Evolutionary conservation across 2,113 vertebrate species (phyloP).

Genomic region (Salvator merianae): DNA sequence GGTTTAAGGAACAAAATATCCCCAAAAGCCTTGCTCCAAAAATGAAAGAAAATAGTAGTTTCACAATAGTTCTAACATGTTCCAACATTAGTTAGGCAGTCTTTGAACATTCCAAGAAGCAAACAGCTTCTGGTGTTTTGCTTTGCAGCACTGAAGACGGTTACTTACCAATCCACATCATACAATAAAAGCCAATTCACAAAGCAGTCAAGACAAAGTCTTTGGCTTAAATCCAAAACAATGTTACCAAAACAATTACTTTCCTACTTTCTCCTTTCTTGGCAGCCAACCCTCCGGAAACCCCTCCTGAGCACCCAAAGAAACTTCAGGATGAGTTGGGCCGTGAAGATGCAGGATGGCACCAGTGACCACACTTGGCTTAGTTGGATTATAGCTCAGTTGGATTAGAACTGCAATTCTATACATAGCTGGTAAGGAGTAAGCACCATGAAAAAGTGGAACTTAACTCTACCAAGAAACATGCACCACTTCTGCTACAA

Average conservation of each 20-base stretch:
- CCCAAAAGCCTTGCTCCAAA: not conserved
- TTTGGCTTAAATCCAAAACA: not conserved
- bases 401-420: no score
- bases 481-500: not conserved
- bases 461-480: not conserved
- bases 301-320: not conserved
- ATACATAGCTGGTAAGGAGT: no score
- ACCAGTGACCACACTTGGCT: not conserved
- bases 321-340: not conserved
- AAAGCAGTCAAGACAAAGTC: not conserved
- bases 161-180: constrained; percentile 50
- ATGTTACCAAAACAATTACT: not conserved
- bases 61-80: not conserved
- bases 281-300: not conserved
- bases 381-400: not conserved
- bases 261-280: not conserved
- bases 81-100: not conserved
- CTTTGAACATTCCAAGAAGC: not conserved
- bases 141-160: not conserved
- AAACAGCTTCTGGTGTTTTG: not conserved
- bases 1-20: not conserved
- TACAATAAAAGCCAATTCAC: constrained; percentile 18
- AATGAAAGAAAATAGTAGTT: not conserved
- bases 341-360: not conserved
- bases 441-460: not conserved